Base-by-base conservation (phyloP, 1,140 invertebrate species). In the Drosophila seguyi region DNA sequence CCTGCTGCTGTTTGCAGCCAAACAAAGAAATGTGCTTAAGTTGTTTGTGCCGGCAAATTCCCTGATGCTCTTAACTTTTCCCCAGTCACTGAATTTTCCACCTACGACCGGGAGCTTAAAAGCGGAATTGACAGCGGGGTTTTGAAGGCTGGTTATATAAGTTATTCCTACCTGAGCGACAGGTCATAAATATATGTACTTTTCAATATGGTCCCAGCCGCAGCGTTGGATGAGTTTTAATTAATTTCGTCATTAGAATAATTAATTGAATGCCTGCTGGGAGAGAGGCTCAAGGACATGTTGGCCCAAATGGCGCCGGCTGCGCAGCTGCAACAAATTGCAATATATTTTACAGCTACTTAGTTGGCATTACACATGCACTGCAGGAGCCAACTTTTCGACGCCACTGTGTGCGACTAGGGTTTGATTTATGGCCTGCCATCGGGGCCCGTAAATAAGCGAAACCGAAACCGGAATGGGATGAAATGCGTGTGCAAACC, bases 191-290 rank as follows among this genome's bases (percentile, higher is more conserved):
- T 63, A 79, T 27, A 25, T n/a, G n/a, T 4, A 53, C 39, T 55
- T 63, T 81, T 71, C 78, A 65, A 81, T 81, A 75, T 81, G 60
- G 22, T 39, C 62, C 36, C 45, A 45, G 66, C 77, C 76, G 39
- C 82, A 84, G 34, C 69, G 50, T 60, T 81, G 82, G 68, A 78
- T 78, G 59, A 56, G 76, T 65, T 81, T 81, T 81, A 86, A 86
- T 86, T 86, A 86, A 81, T 86, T 86, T 86, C 71, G 55, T 79
- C 79, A 86, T 86, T 75, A 86, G 75, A 82, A 82, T 85, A 87
- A 86, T 81, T 75, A 81, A 81, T 86, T 86, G 53, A 86, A 55
- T 73, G 67, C 63, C 62, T 52, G 81, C 25, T 52, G 25, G 48
- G 48, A 10, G 25, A 10, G 31, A 20, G 63, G 67, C 69, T 50